phyloP scores from a whole-genome alignment of 2,888 invertebrate genomes.

The Trichogramma evanescens region DNA sequence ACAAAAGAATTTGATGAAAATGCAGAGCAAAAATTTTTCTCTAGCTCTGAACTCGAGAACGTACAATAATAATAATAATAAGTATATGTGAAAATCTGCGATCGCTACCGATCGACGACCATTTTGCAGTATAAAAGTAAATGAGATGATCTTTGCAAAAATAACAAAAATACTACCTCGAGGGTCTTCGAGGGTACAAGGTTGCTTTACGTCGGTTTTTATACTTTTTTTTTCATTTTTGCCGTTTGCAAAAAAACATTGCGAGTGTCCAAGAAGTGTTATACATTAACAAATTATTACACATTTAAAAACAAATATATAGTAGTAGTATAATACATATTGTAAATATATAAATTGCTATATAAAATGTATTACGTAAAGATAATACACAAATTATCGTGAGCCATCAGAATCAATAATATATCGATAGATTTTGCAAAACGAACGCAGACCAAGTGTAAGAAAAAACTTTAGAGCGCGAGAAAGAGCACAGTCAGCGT shows the following conservation, averaged over 20 bases:
- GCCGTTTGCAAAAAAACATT: neutral
- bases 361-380: too few relatives aligned
- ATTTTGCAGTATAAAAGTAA: neutral
- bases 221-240: neutral
- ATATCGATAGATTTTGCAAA: too few relatives aligned
- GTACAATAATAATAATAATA: neutral
- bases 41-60: neutral
- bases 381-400: too few relatives aligned
- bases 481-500: too few relatives aligned
- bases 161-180: conserved; percentile 24
- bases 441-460: too few relatives aligned
- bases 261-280: conserved; percentile 1
- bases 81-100: neutral
- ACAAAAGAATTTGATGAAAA: conserved; percentile 14
- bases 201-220: neutral
- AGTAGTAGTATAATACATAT: neutral
- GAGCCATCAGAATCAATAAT: too few relatives aligned
- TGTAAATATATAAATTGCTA: neutral
- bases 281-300: neutral
- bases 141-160: neutral
- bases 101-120: too few relatives aligned
- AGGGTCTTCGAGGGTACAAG: conserved; percentile 32
- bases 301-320: conserved; percentile 1
- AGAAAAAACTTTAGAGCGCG: too few relatives aligned
- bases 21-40: conserved; percentile 1